Conservation (phyloP, 2,113 vertebrate genomes). For the Crotalus helleri region DNA sequence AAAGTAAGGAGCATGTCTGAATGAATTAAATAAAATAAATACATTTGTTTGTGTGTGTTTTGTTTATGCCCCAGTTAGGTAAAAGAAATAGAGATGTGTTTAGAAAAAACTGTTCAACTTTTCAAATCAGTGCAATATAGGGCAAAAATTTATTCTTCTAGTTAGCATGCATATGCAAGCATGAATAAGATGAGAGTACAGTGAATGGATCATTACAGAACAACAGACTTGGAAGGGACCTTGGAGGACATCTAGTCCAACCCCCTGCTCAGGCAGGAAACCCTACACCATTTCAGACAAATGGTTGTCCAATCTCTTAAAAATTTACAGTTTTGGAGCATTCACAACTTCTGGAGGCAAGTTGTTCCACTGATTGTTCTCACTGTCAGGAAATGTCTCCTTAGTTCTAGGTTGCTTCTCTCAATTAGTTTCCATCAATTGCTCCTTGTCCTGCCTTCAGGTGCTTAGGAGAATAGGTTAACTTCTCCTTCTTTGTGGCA, state of each 20-base stretch:
- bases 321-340: not conserved
- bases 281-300: not conserved
- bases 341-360: not conserved
- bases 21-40: too few relatives aligned
- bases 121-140: not conserved
- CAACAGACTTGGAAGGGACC: not conserved
- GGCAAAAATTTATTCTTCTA: not conserved
- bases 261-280: not conserved
- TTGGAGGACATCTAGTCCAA: not conserved
- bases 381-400: not conserved
- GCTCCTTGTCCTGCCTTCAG: not conserved
- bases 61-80: not conserved
- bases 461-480: not conserved
- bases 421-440: not conserved
- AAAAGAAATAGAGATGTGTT: not conserved
- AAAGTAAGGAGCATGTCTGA: too few relatives aligned
- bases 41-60: not conserved
- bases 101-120: not conserved
- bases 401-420: not conserved
- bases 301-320: not conserved
- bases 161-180: not conserved
- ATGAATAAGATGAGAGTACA: not conserved
- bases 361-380: not conserved
- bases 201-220: not conserved
- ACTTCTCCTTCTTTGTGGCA: not conserved